These are phyloP conservation scores for Notolabrus celidotus DNA, from an alignment of 2,797 vertebrate genomes.

Conservation along the genomic window DNA sequence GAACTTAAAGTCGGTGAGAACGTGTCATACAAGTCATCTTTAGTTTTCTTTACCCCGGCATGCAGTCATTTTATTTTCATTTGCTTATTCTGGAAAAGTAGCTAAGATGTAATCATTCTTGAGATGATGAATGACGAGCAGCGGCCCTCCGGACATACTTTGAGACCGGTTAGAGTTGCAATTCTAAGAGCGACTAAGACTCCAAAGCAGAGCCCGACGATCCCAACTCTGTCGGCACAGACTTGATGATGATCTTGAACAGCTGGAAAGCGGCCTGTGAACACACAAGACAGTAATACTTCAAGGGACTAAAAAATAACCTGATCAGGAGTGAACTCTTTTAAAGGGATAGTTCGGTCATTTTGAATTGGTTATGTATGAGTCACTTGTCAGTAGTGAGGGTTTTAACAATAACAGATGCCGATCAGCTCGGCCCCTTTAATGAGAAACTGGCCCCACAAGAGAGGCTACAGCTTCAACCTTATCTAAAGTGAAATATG, in stretches of 20 bases:
- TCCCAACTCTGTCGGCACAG: slow-evolving; percentile 67
- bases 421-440: no score
- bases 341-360: background rate
- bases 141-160: slow-evolving; percentile 48
- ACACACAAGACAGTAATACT: background rate
- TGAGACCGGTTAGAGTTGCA: slow-evolving; percentile 44
- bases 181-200: slow-evolving; percentile 63
- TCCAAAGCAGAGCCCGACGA: slow-evolving; percentile 77
- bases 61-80: background rate
- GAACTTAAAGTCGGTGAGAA: background rate
- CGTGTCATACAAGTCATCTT: background rate
- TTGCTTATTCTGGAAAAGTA: background rate
- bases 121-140: slow-evolving; percentile 9
- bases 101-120: background rate
- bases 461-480: no score
- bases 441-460: no score
- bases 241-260: slow-evolving; percentile 72
- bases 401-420: no score
- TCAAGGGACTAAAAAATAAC: background rate
- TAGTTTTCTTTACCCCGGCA: no score
- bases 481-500: no score
- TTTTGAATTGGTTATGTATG: no score
- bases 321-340: background rate
- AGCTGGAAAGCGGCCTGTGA: slow-evolving; percentile 72
- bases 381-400: no score